Percentiles rank a stretch among this genome's conserved stretches.
Evolutionary conservation across 2,113 vertebrate species (phyloP).

Genomic region (Scartelaos histophorus): DNA sequence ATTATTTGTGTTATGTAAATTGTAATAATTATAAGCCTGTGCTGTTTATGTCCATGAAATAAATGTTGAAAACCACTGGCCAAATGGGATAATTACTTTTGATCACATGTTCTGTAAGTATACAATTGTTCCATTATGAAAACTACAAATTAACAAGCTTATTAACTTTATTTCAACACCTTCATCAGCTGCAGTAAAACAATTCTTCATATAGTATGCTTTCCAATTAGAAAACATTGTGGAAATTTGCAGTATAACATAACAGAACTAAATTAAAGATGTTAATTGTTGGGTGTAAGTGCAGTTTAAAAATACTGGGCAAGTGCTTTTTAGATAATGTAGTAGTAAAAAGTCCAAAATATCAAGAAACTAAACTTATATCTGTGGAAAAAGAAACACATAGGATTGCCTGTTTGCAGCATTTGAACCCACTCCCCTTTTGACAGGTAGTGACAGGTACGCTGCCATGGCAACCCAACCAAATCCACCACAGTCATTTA

Average conservation of each 20-base stretch:
- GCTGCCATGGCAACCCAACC: conserved; percentile 75
- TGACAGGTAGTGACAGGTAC: conserved; percentile 69
- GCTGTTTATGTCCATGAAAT: background rate
- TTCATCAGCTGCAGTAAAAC: too few relatives aligned
- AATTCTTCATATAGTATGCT: too few relatives aligned
- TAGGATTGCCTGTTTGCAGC: conserved; percentile 42
- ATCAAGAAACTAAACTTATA: background rate
- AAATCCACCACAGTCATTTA: conserved; percentile 54
- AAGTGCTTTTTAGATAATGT: background rate
- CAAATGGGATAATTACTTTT: too few relatives aligned
- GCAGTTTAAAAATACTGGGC: background rate
- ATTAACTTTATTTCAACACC: too few relatives aligned
- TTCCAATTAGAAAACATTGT: too few relatives aligned
- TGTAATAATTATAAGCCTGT: background rate
- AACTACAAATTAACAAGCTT: too few relatives aligned
- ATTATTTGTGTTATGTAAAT: background rate
- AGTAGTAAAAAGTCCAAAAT: background rate
- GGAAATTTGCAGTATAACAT: background rate
- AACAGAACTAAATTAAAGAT: background rate
- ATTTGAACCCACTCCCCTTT: conserved; percentile 57
- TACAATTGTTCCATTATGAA: too few relatives aligned
- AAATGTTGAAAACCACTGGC: background rate
- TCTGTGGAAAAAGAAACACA: background rate
- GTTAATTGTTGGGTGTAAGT: background rate
- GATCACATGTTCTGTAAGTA: too few relatives aligned